These are phyloP conservation scores for Aelia acuminata DNA, from an alignment of 2,888 invertebrate genomes.

Conservation along the genomic window DNA sequence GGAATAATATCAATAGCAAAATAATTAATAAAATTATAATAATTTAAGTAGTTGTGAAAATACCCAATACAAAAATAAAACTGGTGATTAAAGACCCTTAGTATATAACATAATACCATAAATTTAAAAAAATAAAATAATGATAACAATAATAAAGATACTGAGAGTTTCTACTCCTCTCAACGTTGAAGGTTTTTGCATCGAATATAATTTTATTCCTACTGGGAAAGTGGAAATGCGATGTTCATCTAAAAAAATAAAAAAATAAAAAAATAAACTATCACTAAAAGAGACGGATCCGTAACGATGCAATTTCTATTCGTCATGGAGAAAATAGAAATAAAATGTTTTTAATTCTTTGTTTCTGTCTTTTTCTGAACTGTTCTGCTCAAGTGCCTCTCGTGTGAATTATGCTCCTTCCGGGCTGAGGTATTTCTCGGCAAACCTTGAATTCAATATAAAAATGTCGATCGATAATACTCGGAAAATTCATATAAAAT, in stretches of 20 bases:
- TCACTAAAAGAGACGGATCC: neutral
- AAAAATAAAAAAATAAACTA: too few species aligned
- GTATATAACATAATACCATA: too few species aligned
- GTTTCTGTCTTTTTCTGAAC: neutral
- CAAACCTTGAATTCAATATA: too few species aligned
- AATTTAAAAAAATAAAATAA: too few species aligned
- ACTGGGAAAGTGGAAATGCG: neutral
- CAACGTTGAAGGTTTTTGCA: neutral
- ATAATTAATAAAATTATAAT: too few species aligned
- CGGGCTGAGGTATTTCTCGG: neutral
- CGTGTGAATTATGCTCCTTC: neutral
- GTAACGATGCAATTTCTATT: conserved; percentile 28
- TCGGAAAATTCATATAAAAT: too few species aligned
- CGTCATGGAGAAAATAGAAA: neutral
- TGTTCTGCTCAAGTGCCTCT: neutral
- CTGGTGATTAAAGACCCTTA: too few species aligned
- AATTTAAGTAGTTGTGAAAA: too few species aligned
- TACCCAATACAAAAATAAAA: too few species aligned
- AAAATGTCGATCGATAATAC: too few species aligned
- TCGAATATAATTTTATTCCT: neutral
- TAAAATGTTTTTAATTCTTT: neutral
- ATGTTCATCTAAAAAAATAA: neutral
- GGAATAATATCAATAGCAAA: too few species aligned
- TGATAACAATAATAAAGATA: too few species aligned
- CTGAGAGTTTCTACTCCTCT: neutral